Base-by-base conservation (phyloP, 2,888 invertebrate species). In the Chaitophorus viminalis region DNA sequence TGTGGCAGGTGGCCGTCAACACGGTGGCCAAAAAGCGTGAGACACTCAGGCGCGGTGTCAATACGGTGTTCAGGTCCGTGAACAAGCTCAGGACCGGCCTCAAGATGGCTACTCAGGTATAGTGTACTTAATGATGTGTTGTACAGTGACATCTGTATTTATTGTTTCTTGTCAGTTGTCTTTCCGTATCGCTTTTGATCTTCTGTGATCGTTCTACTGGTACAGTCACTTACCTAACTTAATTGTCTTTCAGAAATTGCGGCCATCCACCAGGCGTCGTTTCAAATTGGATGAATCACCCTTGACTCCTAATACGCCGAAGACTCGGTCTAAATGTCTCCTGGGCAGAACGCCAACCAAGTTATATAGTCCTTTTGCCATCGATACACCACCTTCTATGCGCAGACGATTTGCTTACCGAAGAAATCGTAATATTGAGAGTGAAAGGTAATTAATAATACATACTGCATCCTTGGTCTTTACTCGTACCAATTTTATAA, bases 321-420 rank as follows among this genome's bases (percentile, higher is more conserved):
- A 88, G 54, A 89, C 85, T 18, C 72, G 83, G 31, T 88, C 89
- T 9, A 89, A 89, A 25, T 85, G 87, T 72, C 82, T 89, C n/a
- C 52, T 94, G 60, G 94, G 94, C 9, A 92, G 94, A 72, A 95
- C 95, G 39, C 95, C 95, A 0, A 94, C 95, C 0, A 95, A 95
- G 91, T 90, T 95, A 88, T 95, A 95, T 91, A 95, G 95, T 90
- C 95, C 95, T 0, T 95, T 95, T 90, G 94, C 94, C 11, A 95
- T 95, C 70, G 95, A 95, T 90, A 94, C 95, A 3, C 95, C 95
- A 0, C 88, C 89, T 3, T 88, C 89, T 6, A 74, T 87, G 65
- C 87, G 87, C 36, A 74, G 87, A 29, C 70, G 87, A 60, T 86
- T 76, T 46, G 81, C 81, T 29, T 76, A 87, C 4, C 72, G 86